A percentile compares a stretch with the other conserved stretches of the same genome.
Conservation (phyloP, 2,888 invertebrate genomes). For the Acanthosepion esculentum region DNA sequence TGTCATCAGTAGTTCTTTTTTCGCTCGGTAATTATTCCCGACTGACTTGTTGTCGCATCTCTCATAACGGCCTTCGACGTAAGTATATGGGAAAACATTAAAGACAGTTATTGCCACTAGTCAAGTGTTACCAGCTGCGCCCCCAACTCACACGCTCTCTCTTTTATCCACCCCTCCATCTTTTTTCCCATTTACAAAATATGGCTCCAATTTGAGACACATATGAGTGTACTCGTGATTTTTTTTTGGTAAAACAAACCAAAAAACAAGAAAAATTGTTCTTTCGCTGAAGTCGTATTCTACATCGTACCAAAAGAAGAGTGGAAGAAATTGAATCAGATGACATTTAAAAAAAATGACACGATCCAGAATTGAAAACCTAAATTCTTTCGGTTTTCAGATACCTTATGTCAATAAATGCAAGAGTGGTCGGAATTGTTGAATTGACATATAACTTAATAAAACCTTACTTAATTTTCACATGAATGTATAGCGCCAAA, state of each 20-base stretch:
- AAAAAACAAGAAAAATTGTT: not conserved
- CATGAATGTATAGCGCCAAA: not conserved
- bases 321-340: not conserved
- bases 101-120: not conserved
- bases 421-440: not conserved
- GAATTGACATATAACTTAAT: not conserved
- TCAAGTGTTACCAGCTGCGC: constrained; percentile 8
- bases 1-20: too few relatives aligned
- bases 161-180: not conserved
- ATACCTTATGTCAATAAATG: not conserved
- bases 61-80: not conserved
- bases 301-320: not conserved
- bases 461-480: not conserved
- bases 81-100: constrained; percentile 18
- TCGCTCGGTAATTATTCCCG: too few relatives aligned
- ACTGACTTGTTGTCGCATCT: not conserved
- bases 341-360: not conserved
- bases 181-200: constrained; percentile 1
- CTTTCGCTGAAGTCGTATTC: not conserved
- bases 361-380: not conserved
- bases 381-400: not conserved
- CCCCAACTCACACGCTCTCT: not conserved
- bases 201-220: not conserved
- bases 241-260: not conserved
- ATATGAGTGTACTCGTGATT: not conserved